Percentiles rank a stretch among this genome's conserved stretches.
These are phyloP conservation scores for Watsonalla cultraria DNA, from an alignment of 2,888 invertebrate species.

Conservation along the genomic window DNA sequence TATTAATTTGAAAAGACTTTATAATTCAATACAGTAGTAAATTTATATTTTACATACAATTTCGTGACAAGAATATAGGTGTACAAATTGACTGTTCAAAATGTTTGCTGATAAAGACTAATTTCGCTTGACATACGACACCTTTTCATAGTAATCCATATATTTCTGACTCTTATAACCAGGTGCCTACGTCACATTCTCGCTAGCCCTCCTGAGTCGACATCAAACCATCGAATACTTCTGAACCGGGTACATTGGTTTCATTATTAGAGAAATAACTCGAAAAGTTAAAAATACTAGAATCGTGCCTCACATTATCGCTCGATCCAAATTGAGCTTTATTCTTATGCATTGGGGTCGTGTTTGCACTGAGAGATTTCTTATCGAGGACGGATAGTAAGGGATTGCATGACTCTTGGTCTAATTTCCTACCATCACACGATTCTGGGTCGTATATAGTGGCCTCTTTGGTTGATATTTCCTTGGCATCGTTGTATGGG, in stretches of 20 bases:
- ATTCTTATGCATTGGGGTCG: conserved; percentile 63
- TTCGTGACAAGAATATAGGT: too few species aligned
- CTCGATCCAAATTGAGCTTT: conserved; percentile 66
- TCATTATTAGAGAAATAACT: conserved; percentile 81
- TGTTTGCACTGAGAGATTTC: conserved; percentile 61
- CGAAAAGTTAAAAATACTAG: conserved; percentile 79
- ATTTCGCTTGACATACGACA: too few species aligned
- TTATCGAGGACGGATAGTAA: conserved; percentile 33
- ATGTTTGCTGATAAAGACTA: too few species aligned
- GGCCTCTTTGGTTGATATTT: conserved; percentile 42
- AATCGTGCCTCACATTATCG: conserved; percentile 60
- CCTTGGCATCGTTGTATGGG: conserved; percentile 70
- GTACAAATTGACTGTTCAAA: too few species aligned
- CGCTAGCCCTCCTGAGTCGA: conserved; percentile 63
- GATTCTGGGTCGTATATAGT: conserved; percentile 51
- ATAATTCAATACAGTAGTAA: too few species aligned
- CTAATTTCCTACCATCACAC: conserved; percentile 21
- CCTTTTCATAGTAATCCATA: neutral
- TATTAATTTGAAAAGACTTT: too few species aligned
- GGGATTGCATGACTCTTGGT: conserved; percentile 20
- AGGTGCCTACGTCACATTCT: conserved; percentile 55
- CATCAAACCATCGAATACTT: conserved; percentile 76
- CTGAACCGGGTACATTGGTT: conserved; percentile 74
- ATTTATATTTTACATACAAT: too few species aligned
- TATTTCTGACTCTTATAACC: conserved; percentile 38